Percentiles rank a stretch among this genome's conserved stretches.
phyloP scores from a whole-genome alignment of 2,113 vertebrate species.

The Pedionomus torquatus region DNA sequence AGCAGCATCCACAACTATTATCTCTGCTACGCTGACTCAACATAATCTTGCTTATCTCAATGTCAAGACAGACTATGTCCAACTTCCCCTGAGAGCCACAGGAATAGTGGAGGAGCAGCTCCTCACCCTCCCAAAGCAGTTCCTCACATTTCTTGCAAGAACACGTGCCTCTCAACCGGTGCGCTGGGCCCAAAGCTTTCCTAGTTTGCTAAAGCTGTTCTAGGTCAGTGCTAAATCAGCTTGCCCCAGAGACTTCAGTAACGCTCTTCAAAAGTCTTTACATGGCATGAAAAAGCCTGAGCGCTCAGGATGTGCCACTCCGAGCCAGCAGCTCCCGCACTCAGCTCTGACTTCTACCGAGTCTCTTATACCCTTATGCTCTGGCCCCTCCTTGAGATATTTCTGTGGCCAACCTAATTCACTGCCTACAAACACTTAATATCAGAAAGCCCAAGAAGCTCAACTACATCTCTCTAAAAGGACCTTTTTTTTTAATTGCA shows the following conservation, averaged over 20 bases:
- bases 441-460: not conserved
- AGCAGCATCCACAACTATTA: not conserved
- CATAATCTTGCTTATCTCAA: not conserved
- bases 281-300: not conserved
- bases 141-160: not conserved
- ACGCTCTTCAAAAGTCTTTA: not conserved
- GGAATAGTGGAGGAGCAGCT: not conserved
- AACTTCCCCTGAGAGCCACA: not conserved
- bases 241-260: not conserved
- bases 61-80: not conserved
- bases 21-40: not conserved
- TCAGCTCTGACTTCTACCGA: not conserved
- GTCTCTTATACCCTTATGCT: not conserved
- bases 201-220: not conserved
- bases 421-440: not conserved
- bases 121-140: not conserved
- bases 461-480: not conserved
- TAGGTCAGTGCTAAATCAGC: conserved; percentile 24
- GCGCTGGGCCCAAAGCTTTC: not conserved
- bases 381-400: not conserved
- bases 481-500: not conserved
- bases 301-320: not conserved
- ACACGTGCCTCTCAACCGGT: not conserved
- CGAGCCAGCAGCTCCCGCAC: not conserved
- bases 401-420: not conserved